Percentiles rank a stretch among this genome's conserved stretches.
Conservation (phyloP, 2,888 invertebrate genomes). For the Torymus tubicola region DNA sequence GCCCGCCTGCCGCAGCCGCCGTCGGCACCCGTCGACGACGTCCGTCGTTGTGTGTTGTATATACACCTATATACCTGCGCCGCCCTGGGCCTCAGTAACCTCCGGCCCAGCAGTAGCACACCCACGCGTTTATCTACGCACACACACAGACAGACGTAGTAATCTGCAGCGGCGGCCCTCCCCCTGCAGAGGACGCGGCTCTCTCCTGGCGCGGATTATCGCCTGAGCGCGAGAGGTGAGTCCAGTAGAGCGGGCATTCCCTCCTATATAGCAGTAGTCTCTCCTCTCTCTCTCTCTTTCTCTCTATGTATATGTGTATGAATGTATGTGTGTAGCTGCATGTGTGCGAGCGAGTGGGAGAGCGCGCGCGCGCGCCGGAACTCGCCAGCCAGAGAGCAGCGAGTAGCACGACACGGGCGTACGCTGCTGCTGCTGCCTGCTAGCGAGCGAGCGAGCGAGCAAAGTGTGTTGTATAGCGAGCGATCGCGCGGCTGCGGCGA, state of each 20-base stretch:
- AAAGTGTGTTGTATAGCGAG: constrained; percentile 30
- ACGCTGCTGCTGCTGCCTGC: not conserved
- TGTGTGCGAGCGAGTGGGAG: constrained; percentile 25
- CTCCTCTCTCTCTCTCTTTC: constrained; percentile 16
- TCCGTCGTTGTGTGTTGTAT: too few species aligned
- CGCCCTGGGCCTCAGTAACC: too few species aligned
- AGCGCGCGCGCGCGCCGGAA: constrained; percentile 50
- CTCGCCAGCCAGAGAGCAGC: constrained; percentile 34
- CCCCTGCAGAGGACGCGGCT: not conserved
- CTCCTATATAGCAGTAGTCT: not conserved
- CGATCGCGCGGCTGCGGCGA: not conserved
- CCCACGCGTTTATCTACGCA: not conserved
- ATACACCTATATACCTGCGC: too few species aligned
- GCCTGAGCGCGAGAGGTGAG: constrained; percentile 27
- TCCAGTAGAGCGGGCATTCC: constrained; percentile 23
- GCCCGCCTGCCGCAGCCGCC: not conserved
- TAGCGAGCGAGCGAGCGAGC: not conserved
- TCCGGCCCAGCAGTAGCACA: too few species aligned
- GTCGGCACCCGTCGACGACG: not conserved
- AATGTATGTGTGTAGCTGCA: not conserved
- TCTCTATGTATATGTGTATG: constrained; percentile 20
- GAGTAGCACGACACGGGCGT: not conserved
- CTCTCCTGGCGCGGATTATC: constrained; percentile 2
- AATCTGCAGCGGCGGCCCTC: not conserved
- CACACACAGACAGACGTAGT: constrained; percentile 4